A percentile compares a stretch with the other conserved stretches of the same genome.
Conservation (phyloP, 2,113 vertebrate species). For the Notothenia rossii region DNA sequence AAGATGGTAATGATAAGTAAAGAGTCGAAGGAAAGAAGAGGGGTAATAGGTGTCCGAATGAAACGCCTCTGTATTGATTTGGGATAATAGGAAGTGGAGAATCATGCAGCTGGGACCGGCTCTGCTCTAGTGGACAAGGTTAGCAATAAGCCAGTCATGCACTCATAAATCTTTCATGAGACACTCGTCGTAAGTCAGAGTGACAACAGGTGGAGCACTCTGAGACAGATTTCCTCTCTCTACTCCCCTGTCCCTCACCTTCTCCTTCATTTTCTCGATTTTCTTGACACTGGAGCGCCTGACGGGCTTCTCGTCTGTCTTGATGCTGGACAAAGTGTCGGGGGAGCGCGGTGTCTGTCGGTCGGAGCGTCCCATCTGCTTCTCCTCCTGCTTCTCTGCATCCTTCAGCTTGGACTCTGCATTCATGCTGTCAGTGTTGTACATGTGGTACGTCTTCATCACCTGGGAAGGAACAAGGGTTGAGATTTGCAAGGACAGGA, state of each 20-base stretch:
- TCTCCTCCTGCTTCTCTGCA: conserved; percentile 98
- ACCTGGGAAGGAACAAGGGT: conserved; percentile 83
- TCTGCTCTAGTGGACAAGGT: conserved; percentile 54
- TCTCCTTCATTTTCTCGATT: conserved; percentile 99
- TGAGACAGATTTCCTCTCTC: conserved; percentile 8
- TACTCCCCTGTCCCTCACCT: conserved; percentile 82
- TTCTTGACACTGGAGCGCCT: conserved; percentile 97
- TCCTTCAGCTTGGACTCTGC: conserved; percentile 99
- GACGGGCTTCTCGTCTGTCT: conserved; percentile 94
- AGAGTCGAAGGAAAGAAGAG: conserved; percentile 20
- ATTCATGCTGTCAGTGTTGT: conserved; percentile 98
- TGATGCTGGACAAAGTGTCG: conserved; percentile 90
- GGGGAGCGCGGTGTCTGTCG: conserved; percentile 94
- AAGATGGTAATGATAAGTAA: conserved; percentile 8
- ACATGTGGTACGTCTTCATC: conserved; percentile 99
- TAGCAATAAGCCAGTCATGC: conserved; percentile 53
- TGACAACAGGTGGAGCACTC: conserved; percentile 62
- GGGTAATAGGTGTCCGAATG: conserved; percentile 45
- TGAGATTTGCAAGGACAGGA: conserved; percentile 20
- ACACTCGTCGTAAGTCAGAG: conserved; percentile 30
- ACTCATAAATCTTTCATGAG: conserved; percentile 64
- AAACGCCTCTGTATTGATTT: conserved; percentile 69
- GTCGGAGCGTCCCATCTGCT: conserved; percentile 96
- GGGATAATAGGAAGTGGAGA: conserved; percentile 52
- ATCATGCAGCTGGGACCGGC: conserved; percentile 49